Evolutionary conservation across 1,140 invertebrate genomes (phyloP), one percentile per base, ranked within the genome.

Genomic region (Idris sp.): DNA sequence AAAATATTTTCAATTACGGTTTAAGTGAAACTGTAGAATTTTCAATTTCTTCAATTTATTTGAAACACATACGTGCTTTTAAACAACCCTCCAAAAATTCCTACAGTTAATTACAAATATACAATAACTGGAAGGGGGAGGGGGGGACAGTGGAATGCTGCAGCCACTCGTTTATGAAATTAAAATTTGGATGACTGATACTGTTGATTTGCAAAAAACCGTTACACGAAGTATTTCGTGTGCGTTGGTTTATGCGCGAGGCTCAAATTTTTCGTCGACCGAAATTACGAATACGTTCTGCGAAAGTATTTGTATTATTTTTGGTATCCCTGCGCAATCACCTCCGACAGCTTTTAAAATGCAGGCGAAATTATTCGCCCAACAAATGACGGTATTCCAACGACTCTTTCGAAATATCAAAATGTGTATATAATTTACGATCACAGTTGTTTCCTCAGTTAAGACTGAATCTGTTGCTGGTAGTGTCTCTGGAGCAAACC

Each of bases 31-130:
- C n/a, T n/a, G n/a, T n/a, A n/a, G n/a, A n/a, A n/a, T n/a, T n/a
- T n/a, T n/a, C n/a, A n/a, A n/a, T n/a, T n/a, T n/a, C n/a, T n/a
- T n/a, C n/a, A n/a, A n/a, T n/a, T n/a, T n/a, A 84, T 84, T 83
- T 81, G 81, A 78, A 82, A 78, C 73, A 81, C 79, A 69, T 65
- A 51, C 19, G 19, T 6, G 6, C 2, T 22, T 22, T 22, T 22
- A 22, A 22, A 4, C 19, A 22, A 22, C 19, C 19, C 6, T 22
- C 6, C 19, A 6, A 2, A 6, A 22, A 22, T 22, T 22, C 19
- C 6, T 22, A 4, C 19, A 6, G 19, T 22, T 22, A 22, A 22
- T 22, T 22, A 22, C 19, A n/a, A n/a, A n/a, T n/a, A n/a, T n/a
- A n/a, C n/a, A n/a, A n/a, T n/a, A n/a, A n/a, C n/a, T n/a, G n/a